Evolutionary conservation across 2,888 invertebrate species (phyloP).

Genomic region (Mylabris sibirica): DNA sequence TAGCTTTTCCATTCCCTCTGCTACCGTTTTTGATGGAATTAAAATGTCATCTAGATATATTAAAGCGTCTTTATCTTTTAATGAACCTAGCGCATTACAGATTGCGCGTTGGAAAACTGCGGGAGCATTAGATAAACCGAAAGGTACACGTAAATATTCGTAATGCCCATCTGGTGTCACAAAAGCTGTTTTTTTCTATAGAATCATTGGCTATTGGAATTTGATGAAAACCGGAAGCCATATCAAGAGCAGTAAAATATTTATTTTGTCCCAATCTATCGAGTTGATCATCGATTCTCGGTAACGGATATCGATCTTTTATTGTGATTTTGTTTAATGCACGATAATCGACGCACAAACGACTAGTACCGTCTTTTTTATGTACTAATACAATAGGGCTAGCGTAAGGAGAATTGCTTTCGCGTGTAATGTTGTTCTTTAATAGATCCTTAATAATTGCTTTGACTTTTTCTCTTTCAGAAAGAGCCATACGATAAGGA

Average conservation of each 20-base stretch:
- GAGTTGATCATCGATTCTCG: constrained; percentile 49
- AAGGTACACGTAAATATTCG: constrained; percentile 49
- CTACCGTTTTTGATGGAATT: constrained; percentile 33
- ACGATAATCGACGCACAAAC: constrained; percentile 48
- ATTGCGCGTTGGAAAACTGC: constrained; percentile 34
- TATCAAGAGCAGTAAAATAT: constrained; percentile 49
- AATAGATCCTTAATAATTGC: constrained; percentile 37
- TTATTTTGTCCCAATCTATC: constrained; percentile 43
- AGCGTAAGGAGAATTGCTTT: constrained; percentile 43
- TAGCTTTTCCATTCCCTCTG: constrained; percentile 26
- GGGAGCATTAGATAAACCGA: constrained; percentile 51
- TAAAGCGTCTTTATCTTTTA: constrained; percentile 9
- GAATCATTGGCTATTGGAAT: constrained; percentile 45
- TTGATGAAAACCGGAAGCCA: constrained; percentile 49
- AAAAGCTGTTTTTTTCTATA: not conserved
- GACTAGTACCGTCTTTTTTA: constrained; percentile 38
- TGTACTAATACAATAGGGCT: constrained; percentile 35
- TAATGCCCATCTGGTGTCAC: constrained; percentile 49
- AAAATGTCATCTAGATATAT: constrained; percentile 41
- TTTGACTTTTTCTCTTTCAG: constrained; percentile 37
- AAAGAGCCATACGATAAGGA: constrained; percentile 45
- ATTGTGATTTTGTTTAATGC: constrained; percentile 48
- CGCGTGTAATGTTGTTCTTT: constrained; percentile 36
- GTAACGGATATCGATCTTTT: constrained; percentile 50
- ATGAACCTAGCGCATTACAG: constrained; percentile 24